Evolutionary conservation across 2,113 vertebrate genomes (phyloP), one percentile per base, ranked within the genome.

Genomic region (Sapayoa aenigma): DNA sequence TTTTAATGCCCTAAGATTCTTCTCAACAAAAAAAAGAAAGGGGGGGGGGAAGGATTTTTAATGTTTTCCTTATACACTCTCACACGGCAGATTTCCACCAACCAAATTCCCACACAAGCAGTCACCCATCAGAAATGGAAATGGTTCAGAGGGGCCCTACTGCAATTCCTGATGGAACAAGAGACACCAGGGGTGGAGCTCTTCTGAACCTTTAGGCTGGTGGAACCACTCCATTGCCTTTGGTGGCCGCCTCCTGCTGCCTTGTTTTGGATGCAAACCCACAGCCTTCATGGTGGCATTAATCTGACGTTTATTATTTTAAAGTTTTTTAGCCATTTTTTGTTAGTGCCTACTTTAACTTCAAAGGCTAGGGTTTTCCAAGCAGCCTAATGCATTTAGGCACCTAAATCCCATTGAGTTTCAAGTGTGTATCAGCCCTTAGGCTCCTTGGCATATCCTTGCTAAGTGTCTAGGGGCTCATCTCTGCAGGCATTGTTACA

Each of bases 1-100:
- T 97, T 97, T 96, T 96, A 96, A 95, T 94, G 44, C 76, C 75
- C 95, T 84, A 90, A 93, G 90, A 95, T 75, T 95, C 69, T 95
- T 89, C 87, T 80, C 59, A 59, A 65, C 2, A 0, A 44, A 24
- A 53, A 73, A 1, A 44, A 17, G 49, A 35, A 65, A 83, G 90
- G 16, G 15, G 15, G 20, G 7, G 19, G 44, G 9, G 9, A 37
- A n/a, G 24, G 3, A 59, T 69, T 86, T 84, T 79, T 31, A 59
- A 53, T 65, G 25, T 60, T 94, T 85, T 86, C 47, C 60, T 89
- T n/a, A n/a, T 12, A 22, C 15, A 20, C 3, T 42, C 17, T 67
- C 37, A 30, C 56, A 75, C 35, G 44, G 39, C 14, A 2, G 49
- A 15, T 63, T 47, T 92, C 68, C 25, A 63, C 19, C 50, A 63